These are phyloP conservation scores for Drosophila tsacasi DNA, from an alignment of 1,140 invertebrate genomes.

Conservation along the genomic window DNA sequence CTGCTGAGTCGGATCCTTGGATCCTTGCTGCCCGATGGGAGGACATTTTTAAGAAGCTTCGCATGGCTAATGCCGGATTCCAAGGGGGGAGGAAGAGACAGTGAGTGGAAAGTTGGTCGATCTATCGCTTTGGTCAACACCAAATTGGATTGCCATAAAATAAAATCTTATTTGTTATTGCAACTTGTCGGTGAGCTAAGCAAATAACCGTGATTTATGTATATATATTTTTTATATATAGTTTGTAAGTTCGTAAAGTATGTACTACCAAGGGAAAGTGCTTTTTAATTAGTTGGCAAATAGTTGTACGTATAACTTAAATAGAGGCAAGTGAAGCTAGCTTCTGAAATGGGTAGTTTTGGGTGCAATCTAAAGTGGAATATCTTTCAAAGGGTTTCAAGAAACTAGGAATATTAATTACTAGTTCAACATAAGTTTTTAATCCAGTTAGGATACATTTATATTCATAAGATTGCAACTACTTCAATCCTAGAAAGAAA, in stretches of 20 bases:
- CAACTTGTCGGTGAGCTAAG: neutral
- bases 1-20: constrained; percentile 9
- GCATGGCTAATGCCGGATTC: neutral
- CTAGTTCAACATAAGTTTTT: neutral
- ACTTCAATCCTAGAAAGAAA: neutral
- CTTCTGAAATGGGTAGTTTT: neutral
- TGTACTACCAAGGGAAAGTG: neutral
- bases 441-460: neutral
- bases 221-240: neutral
- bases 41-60: constrained; percentile 29
- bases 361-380: too few relatives aligned
- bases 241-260: neutral
- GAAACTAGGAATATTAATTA: neutral
- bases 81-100: neutral
- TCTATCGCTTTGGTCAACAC: constrained; percentile 21
- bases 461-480: neutral
- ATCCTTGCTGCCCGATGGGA: neutral
- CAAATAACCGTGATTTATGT: constrained; percentile 16
- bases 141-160: constrained; percentile 41
- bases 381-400: too few relatives aligned
- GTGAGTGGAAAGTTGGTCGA: constrained; percentile 22
- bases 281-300: constrained; percentile 13
- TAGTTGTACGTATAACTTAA: too few relatives aligned
- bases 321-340: neutral
- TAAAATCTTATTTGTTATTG: constrained; percentile 19